Conservation (phyloP, 2,888 invertebrate genomes). For the Pseudococcus longispinus region DNA sequence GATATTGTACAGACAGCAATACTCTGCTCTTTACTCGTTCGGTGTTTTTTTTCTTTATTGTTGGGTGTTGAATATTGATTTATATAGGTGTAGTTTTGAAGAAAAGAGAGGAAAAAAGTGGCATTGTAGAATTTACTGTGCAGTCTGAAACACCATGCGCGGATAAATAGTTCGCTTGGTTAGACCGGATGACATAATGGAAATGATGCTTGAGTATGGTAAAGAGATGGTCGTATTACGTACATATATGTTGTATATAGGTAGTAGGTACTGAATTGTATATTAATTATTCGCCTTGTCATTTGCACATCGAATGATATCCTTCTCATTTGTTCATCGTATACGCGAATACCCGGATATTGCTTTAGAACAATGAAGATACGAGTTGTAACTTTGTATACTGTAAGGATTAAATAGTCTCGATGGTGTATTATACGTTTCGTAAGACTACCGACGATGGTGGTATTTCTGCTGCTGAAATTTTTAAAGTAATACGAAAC, state of each 20-base stretch:
- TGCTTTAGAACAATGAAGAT: not conserved
- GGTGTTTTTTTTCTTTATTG: not conserved
- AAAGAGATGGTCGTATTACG: not conserved
- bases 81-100: not conserved
- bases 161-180: not conserved
- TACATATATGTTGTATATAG: not conserved
- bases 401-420: not conserved
- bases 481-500: not conserved
- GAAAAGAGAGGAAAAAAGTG: not conserved
- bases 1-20: not conserved
- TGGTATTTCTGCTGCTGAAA: not conserved
- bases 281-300: slow-evolving; percentile 15
- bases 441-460: not conserved
- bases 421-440: not conserved
- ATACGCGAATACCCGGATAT: not conserved
- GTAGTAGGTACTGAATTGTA: not conserved
- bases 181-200: not conserved
- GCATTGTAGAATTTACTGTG: not conserved
- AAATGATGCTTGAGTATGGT: not conserved
- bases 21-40: not conserved
- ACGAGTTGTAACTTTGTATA: not conserved
- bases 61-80: slow-evolving; percentile 5
- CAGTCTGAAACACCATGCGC: not conserved
- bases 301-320: slow-evolving; percentile 3
- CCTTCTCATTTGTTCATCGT: not conserved